phyloP scores from a whole-genome alignment of 1,140 invertebrate species.

The Drosophila subobscura region DNA sequence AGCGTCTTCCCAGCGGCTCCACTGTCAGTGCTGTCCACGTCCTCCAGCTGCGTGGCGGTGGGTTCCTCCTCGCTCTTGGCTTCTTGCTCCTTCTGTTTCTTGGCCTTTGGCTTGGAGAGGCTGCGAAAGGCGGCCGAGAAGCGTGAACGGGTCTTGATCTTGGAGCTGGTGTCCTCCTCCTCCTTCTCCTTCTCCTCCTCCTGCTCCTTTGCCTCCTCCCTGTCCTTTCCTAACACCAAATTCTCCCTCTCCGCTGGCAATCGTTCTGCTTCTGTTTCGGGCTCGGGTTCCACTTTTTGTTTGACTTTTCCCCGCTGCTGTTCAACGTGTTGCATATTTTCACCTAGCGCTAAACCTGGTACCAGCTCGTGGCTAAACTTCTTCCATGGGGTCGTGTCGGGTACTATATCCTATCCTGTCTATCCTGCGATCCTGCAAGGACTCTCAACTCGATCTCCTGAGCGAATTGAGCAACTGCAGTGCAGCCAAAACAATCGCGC shows the following conservation, averaged over 20 bases:
- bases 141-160: constrained; percentile 72
- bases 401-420: constrained; percentile 6
- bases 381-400: constrained; percentile 23
- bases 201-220: background rate
- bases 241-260: constrained; percentile 3
- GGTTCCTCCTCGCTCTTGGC: constrained; percentile 15
- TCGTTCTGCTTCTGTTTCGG: background rate
- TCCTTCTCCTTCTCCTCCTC: constrained; percentile 19
- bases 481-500: constrained; percentile 51
- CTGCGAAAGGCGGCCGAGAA: constrained; percentile 78
- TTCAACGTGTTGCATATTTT: constrained; percentile 74
- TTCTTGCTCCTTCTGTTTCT: constrained; percentile 42
- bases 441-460: too few species aligned
- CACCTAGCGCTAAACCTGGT: constrained; percentile 17
- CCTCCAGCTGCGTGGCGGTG: constrained; percentile 29
- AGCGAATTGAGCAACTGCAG: constrained; percentile 48
- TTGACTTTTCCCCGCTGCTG: constrained; percentile 39
- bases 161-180: constrained; percentile 25
- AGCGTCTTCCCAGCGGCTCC: constrained; percentile 36
- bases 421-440: background rate
- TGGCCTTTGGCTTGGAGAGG: constrained; percentile 62
- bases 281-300: constrained; percentile 30
- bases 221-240: too few species aligned
- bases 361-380: constrained; percentile 5
- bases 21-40: constrained; percentile 46